Percentiles rank a stretch among this genome's conserved stretches.
Conservation (phyloP, 2,113 vertebrate genomes). For the Myiagra hebetior region DNA sequence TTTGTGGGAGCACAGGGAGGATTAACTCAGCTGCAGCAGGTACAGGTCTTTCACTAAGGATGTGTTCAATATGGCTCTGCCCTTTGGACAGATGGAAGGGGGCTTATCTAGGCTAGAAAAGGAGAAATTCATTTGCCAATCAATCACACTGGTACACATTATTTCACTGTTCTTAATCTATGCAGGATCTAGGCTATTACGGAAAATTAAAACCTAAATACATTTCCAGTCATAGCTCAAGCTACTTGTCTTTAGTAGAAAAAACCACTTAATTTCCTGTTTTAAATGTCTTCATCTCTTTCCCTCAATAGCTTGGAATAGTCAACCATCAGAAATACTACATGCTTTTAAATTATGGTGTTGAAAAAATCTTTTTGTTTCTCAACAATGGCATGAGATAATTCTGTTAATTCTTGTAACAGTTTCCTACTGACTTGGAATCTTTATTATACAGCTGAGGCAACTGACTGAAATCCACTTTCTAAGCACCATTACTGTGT, state of each 20-base stretch:
- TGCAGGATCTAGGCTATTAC: background rate
- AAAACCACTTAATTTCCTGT: background rate
- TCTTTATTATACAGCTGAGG: slow-evolving; percentile 10
- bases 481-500: background rate
- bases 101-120: background rate
- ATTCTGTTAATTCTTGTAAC: background rate
- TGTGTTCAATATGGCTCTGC: background rate
- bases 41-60: background rate
- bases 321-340: background rate
- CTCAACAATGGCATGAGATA: background rate
- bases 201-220: slow-evolving; percentile 28
- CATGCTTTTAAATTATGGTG: background rate
- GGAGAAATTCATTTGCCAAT: background rate
- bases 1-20: background rate
- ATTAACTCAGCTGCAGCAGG: background rate
- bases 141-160: background rate
- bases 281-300: background rate
- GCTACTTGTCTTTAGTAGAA: background rate
- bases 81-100: slow-evolving; percentile 5
- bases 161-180: slow-evolving; percentile 16
- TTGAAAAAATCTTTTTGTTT: background rate
- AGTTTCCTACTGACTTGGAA: background rate
- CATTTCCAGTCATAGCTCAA: background rate
- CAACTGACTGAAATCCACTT: background rate
- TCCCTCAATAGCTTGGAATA: background rate